phyloP scores from a whole-genome alignment of 2,888 invertebrate genomes.

The Elmis aenea region DNA sequence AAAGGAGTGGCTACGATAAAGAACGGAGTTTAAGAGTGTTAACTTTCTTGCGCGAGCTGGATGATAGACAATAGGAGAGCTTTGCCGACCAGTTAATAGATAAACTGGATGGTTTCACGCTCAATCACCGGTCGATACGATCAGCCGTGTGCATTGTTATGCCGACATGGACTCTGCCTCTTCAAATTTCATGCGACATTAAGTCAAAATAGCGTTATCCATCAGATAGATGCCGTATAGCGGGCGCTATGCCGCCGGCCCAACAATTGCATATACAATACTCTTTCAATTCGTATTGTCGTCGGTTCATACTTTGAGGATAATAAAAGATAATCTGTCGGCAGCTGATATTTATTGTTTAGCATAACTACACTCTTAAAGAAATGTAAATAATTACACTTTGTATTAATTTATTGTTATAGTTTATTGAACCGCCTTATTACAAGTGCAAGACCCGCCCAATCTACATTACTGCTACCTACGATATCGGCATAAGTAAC shows the following conservation, averaged over 20 bases:
- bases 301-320: too few species aligned
- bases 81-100: constrained; percentile 45
- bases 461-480: too few species aligned
- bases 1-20: constrained; percentile 31
- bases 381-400: too few species aligned
- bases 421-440: too few species aligned
- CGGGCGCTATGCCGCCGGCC: constrained; percentile 17
- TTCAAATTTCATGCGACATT: constrained; percentile 49
- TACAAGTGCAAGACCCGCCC: too few species aligned
- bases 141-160: constrained; percentile 42
- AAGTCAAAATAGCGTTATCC: constrained; percentile 47
- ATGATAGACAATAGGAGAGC: constrained; percentile 40
- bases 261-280: constrained; percentile 18
- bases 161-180: constrained; percentile 44
- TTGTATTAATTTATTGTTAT: neutral
- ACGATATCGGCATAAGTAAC: too few species aligned
- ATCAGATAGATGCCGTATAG: constrained; percentile 36
- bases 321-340: constrained; percentile 11
- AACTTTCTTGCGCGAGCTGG: constrained; percentile 32
- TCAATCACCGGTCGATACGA: constrained; percentile 45
- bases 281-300: constrained; percentile 15
- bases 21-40: constrained; percentile 29
- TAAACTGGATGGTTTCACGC: constrained; percentile 48
- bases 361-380: too few species aligned
- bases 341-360: constrained; percentile 2